phyloP scores from a whole-genome alignment of 64 coral and sea anemone species.

The Trachythela sp. region DNA sequence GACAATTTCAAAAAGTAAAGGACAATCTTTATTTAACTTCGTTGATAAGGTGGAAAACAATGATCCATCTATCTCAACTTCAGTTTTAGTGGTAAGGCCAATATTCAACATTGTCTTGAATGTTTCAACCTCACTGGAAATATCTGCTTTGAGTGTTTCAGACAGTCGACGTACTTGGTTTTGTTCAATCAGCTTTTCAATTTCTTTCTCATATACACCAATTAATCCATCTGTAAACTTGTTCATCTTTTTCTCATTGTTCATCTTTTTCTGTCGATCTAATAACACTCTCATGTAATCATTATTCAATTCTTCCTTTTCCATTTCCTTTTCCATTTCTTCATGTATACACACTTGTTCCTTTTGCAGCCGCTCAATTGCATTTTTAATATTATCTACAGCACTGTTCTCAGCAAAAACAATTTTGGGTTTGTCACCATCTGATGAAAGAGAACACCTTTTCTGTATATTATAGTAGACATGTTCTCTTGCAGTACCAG shows the following conservation, averaged over 20 bases:
- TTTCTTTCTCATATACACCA: neutral
- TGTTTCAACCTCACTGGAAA: neutral
- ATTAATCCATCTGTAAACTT: conserved; percentile 5
- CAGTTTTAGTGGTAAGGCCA: neutral
- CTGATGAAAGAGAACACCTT: neutral
- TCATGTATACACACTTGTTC: neutral
- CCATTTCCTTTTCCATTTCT: conserved; percentile 17
- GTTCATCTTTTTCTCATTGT: neutral
- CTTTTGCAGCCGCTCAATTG: neutral
- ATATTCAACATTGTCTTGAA: neutral
- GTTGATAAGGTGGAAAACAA: conserved; percentile 2
- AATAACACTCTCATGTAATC: neutral
- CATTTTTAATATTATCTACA: neutral
- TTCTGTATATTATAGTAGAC: neutral
- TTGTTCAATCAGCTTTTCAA: neutral
- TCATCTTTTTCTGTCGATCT: neutral
- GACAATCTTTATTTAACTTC: neutral
- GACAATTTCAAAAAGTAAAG: conserved; percentile 14
- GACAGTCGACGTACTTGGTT: neutral
- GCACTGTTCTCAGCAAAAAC: conserved; percentile 11
- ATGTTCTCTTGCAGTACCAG: neutral
- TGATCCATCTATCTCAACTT: neutral
- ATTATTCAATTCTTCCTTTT: neutral
- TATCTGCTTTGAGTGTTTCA: conserved; percentile 11
- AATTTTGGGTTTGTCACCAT: neutral